Evolutionary conservation across 1,140 invertebrate species (phyloP).

Genomic region (Dermatophagoides farinae): DNA sequence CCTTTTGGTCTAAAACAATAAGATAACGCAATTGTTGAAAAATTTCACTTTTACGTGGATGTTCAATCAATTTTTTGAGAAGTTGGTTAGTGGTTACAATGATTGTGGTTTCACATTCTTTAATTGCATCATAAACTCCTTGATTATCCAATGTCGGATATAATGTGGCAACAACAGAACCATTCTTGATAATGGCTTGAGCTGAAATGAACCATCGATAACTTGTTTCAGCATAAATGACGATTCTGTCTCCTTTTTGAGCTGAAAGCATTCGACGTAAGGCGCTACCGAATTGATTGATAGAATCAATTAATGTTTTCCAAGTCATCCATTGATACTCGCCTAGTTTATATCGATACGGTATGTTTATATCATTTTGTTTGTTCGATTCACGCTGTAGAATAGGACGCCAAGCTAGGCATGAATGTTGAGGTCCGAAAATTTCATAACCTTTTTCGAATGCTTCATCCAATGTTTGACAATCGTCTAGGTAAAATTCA

Average conservation of each 20-base stretch:
- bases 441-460: constrained; percentile 53
- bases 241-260: constrained; percentile 46
- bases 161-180: constrained; percentile 59
- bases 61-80: constrained; percentile 18
- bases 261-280: constrained; percentile 37
- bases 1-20: background rate
- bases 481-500: constrained; percentile 31
- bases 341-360: constrained; percentile 87
- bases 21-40: background rate
- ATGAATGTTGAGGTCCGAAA: constrained; percentile 36
- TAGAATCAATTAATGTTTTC: constrained; percentile 48
- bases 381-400: constrained; percentile 76
- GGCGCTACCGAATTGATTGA: constrained; percentile 54
- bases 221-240: constrained; percentile 89
- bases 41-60: background rate
- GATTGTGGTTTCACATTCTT: constrained; percentile 68
- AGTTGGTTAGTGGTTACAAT: constrained; percentile 22
- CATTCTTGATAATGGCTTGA: constrained; percentile 32
- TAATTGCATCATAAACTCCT: constrained; percentile 80
- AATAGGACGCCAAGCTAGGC: constrained; percentile 72
- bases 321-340: constrained; percentile 80
- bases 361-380: constrained; percentile 76
- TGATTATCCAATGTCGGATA: constrained; percentile 93
- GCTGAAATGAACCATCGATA: constrained; percentile 92
- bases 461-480: constrained; percentile 68